Evolutionary conservation across 2,797 vertebrate species (phyloP).

Genomic region (Xenopus petersii): DNA sequence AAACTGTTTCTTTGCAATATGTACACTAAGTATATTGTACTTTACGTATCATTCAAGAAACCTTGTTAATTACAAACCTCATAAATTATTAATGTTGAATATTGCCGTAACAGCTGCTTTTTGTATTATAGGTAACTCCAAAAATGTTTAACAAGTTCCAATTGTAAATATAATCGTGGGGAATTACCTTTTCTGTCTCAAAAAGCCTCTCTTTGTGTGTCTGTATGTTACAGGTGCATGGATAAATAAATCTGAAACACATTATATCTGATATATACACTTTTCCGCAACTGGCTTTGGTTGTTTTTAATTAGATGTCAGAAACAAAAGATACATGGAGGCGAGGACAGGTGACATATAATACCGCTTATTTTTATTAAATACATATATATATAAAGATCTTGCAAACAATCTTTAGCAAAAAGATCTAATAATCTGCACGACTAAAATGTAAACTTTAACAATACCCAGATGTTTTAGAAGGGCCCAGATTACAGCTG

Average conservation of each 20-base stretch:
- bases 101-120: conserved; percentile 38
- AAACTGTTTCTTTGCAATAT: conserved; percentile 14
- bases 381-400: background rate
- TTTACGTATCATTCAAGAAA: conserved; percentile 22
- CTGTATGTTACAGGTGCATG: conserved; percentile 38
- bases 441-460: background rate
- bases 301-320: conserved; percentile 38
- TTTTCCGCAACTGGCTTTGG: conserved; percentile 42
- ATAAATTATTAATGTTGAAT: conserved; percentile 33
- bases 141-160: conserved; percentile 31
- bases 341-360: conserved; percentile 28
- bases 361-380: conserved; percentile 12
- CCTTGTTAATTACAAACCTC: conserved; percentile 27
- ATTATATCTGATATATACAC: conserved; percentile 38
- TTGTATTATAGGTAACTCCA: conserved; percentile 29
- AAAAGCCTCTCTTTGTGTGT: conserved; percentile 19
- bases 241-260: conserved; percentile 34
- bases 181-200: conserved; percentile 32
- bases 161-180: conserved; percentile 15
- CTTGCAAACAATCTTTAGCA: conserved; percentile 15
- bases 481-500: too few species aligned
- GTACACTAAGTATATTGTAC: conserved; percentile 23
- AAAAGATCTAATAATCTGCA: background rate
- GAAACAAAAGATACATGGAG: conserved; percentile 28
- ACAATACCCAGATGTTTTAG: background rate